A percentile compares a stretch with the other conserved stretches of the same genome.
Conservation (phyloP, 2,888 invertebrate genomes). For the Eristalinus aeneus region DNA sequence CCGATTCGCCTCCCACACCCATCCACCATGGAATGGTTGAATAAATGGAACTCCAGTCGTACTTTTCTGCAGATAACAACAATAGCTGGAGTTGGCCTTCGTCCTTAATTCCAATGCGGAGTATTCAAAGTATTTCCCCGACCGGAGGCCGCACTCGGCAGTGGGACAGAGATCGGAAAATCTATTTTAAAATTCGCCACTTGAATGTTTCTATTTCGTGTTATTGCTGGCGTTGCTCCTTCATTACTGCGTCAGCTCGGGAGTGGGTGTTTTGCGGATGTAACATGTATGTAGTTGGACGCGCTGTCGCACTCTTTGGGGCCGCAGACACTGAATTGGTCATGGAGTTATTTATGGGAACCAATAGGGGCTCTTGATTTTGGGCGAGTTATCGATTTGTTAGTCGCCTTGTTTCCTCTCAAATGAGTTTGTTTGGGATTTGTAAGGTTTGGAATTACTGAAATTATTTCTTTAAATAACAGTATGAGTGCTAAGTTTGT, state of each 20-base stretch:
- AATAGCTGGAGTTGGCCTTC: constrained; percentile 60
- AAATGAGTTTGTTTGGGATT: not conserved
- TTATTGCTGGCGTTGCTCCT: not conserved
- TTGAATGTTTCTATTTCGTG: constrained; percentile 26
- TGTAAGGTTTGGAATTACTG: too few relatives aligned
- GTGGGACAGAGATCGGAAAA: not conserved
- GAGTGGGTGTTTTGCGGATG: not conserved
- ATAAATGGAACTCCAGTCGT: constrained; percentile 41
- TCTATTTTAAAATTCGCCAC: constrained; percentile 22
- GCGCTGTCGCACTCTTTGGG: not conserved
- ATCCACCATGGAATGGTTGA: not conserved
- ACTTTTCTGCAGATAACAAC: constrained; percentile 49
- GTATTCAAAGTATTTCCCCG: constrained; percentile 51
- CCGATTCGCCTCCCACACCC: not conserved
- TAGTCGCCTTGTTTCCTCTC: not conserved
- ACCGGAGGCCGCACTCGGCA: not conserved
- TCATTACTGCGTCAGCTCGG: not conserved
- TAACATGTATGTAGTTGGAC: not conserved
- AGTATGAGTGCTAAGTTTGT: too few relatives aligned
- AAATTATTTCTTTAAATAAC: too few relatives aligned
- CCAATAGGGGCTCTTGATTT: not conserved
- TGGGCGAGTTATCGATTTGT: not conserved
- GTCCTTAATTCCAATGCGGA: constrained; percentile 63
- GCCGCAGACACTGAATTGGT: not conserved
- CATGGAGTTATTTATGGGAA: not conserved